Conservation (phyloP, 2,113 vertebrate genomes). For the Mellivora capensis region DNA sequence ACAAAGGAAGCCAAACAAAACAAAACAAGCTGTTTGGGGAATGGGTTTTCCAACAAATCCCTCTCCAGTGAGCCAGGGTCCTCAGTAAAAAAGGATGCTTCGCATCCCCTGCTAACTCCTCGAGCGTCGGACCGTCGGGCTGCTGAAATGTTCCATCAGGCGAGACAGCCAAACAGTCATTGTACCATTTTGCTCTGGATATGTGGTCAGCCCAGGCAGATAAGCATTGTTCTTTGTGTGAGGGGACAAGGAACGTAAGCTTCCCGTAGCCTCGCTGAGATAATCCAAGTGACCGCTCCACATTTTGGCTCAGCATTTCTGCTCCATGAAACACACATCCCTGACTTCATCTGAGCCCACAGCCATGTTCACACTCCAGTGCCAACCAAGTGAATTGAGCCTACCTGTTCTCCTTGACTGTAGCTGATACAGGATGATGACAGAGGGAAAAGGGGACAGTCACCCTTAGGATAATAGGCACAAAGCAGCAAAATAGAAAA, state of each 20-base stretch:
- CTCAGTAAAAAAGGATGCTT: not conserved
- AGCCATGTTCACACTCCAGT: not conserved
- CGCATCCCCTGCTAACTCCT: not conserved
- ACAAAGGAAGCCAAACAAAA: conserved; percentile 65
- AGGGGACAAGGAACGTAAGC: not conserved
- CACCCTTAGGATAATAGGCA: not conserved
- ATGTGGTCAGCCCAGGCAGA: not conserved
- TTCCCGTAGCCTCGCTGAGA: not conserved
- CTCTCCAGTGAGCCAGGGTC: not conserved
- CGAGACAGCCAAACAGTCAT: not conserved
- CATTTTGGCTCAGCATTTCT: not conserved
- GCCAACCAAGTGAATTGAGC: not conserved
- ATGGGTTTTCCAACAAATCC: conserved; percentile 37
- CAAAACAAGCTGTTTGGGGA: conserved; percentile 58
- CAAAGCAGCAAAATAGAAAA: not conserved
- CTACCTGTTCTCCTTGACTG: not conserved
- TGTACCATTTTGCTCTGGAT: not conserved
- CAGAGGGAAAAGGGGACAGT: not conserved
- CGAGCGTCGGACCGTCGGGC: not conserved
- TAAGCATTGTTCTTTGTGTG: not conserved
- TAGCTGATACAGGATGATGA: not conserved
- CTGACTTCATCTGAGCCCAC: not conserved
- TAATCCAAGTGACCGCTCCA: not conserved
- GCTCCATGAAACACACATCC: not conserved
- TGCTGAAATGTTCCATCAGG: not conserved